Conservation (phyloP, 2,888 invertebrate genomes). For the Cephus spinipes region DNA sequence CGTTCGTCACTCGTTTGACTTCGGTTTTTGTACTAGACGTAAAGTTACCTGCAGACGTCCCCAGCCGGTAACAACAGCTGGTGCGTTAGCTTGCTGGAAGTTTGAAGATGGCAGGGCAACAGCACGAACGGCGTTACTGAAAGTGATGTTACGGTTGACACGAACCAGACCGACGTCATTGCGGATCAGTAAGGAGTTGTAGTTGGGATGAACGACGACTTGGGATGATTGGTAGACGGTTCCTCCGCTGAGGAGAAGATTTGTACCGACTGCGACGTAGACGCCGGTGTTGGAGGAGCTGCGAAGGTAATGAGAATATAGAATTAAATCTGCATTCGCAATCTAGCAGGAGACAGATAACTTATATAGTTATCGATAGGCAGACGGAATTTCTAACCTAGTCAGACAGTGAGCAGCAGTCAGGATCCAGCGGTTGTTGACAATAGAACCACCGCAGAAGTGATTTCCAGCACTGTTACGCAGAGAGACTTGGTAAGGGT, state of each 20-base stretch:
- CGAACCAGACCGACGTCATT: slow-evolving; percentile 68
- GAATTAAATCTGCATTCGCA: background rate
- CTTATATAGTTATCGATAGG: background rate
- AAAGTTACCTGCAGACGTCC: slow-evolving; percentile 50
- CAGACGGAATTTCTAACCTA: slow-evolving; percentile 51
- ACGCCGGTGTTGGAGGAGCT: background rate
- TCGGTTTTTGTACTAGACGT: background rate
- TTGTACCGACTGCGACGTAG: slow-evolving; percentile 68
- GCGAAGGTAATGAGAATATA: background rate
- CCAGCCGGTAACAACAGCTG: slow-evolving; percentile 67
- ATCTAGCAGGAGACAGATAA: too few species aligned
- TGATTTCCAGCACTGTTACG: slow-evolving; percentile 67
- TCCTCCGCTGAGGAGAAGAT: slow-evolving; percentile 66
- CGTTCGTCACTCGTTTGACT: background rate
- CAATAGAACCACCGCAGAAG: slow-evolving; percentile 71
- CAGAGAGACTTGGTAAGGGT: slow-evolving; percentile 70
- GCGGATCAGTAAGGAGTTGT: slow-evolving; percentile 56
- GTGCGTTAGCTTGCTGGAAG: slow-evolving; percentile 53
- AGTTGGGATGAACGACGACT: slow-evolving; percentile 65
- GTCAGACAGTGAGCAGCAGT: slow-evolving; percentile 71
- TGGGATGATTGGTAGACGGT: slow-evolving; percentile 59
- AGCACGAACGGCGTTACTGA: slow-evolving; percentile 60
- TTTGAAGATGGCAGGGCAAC: slow-evolving; percentile 60
- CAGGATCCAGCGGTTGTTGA: slow-evolving; percentile 68
- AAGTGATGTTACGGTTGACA: slow-evolving; percentile 56